phyloP scores from a whole-genome alignment of 2,113 vertebrate species.

The Paratilapia polleni region DNA sequence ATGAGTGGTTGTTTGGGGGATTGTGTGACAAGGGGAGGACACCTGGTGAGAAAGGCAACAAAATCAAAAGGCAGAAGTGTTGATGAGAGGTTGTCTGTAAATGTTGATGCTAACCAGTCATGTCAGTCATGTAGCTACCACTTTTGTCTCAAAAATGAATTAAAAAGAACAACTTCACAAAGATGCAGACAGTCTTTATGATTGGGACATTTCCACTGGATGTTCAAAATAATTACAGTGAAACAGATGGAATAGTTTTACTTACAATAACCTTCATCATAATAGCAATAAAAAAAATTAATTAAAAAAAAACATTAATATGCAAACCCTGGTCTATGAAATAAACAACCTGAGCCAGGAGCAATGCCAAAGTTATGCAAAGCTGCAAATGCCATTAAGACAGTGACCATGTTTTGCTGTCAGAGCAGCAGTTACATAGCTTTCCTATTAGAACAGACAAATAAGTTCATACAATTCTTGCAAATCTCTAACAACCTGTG shows the following conservation, averaged over 20 bases:
- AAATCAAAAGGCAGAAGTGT: neutral
- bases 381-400: constrained; percentile 28
- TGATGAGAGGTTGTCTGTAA: neutral
- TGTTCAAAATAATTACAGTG: neutral
- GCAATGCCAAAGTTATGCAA: constrained; percentile 6
- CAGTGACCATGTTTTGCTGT: constrained; percentile 17
- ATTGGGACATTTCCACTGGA: neutral
- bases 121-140: neutral
- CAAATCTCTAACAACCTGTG: constrained; percentile 16
- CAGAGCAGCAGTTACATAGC: constrained; percentile 8
- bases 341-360: constrained; percentile 36
- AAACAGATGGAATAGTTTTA: neutral
- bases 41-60: neutral
- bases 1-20: constrained; percentile 32
- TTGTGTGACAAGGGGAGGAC: neutral
- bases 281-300: neutral
- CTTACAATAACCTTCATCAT: neutral
- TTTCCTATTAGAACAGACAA: constrained; percentile 14
- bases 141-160: neutral
- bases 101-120: neutral
- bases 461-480: constrained; percentile 24
- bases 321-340: constrained; percentile 34
- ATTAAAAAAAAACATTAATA: too few species aligned
- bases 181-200: neutral
- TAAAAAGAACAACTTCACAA: neutral